Evolutionary conservation across 2,797 vertebrate genomes (phyloP).

Genomic region (Trematocara caparti): DNA sequence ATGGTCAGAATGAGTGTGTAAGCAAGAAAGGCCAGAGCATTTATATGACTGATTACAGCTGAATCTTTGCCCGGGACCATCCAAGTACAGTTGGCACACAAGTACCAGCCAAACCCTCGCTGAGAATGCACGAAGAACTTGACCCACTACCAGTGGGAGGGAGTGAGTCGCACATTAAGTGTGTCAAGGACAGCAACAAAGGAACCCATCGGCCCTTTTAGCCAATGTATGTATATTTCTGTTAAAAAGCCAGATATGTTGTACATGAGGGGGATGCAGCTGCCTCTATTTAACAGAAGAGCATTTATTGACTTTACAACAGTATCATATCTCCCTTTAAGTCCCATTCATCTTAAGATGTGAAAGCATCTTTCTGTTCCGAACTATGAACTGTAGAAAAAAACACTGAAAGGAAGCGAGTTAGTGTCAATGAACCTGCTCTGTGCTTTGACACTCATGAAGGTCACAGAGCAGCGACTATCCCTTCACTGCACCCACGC

Average conservation of each 20-base stretch:
- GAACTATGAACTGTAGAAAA: neutral
- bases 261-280: slow-evolving; percentile 11
- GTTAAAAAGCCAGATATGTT: neutral
- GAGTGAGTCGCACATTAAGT: slow-evolving; percentile 17
- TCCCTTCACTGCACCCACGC: neutral
- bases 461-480: neutral
- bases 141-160: slow-evolving; percentile 50
- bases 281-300: slow-evolving; percentile 38
- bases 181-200: slow-evolving; percentile 36
- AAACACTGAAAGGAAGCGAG: slow-evolving; percentile 14
- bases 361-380: slow-evolving; percentile 38
- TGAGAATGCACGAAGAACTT: slow-evolving; percentile 67
- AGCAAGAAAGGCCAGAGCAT: neutral
- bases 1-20: slow-evolving; percentile 75
- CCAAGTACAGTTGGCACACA: slow-evolving; percentile 45
- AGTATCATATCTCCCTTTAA: slow-evolving; percentile 34
- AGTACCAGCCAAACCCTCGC: slow-evolving; percentile 65
- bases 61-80: slow-evolving; percentile 21
- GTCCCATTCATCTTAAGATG: slow-evolving; percentile 43
- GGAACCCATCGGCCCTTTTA: slow-evolving; percentile 13
- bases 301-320: slow-evolving; percentile 38
- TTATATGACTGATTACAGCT: neutral
- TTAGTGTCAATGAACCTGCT: slow-evolving; percentile 32
- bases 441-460: slow-evolving; percentile 18
- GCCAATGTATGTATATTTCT: neutral